Conservation (phyloP, 2,888 invertebrate genomes). For the Anorthoa munda region DNA sequence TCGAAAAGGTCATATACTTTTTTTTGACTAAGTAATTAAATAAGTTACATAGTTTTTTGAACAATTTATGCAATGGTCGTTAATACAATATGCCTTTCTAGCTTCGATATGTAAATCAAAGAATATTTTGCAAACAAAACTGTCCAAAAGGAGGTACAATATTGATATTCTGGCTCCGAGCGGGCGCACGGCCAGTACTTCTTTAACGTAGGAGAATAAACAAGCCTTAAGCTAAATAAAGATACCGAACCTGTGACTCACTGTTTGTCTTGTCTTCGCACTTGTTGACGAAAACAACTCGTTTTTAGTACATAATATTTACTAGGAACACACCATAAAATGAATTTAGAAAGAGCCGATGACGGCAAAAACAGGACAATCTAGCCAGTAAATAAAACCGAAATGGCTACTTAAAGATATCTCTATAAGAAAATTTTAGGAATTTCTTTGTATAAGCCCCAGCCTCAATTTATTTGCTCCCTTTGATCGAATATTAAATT, state of each 20-base stretch:
- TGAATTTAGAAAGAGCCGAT: background rate
- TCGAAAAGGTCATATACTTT: too few relatives aligned
- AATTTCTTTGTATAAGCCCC: slow-evolving; percentile 3
- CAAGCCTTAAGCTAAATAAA: background rate
- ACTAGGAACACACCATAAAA: background rate
- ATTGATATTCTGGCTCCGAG: too few relatives aligned
- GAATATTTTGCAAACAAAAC: too few relatives aligned
- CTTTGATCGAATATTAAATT: slow-evolving; percentile 45
- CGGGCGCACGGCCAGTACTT: too few relatives aligned
- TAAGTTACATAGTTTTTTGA: too few relatives aligned
- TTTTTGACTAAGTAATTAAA: too few relatives aligned
- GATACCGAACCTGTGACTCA: slow-evolving; percentile 36
- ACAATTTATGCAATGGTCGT: too few relatives aligned
- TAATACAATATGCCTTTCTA: too few relatives aligned
- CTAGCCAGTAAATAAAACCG: slow-evolving; percentile 21
- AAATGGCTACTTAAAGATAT: slow-evolving; percentile 18
- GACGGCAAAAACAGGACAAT: slow-evolving; percentile 35
- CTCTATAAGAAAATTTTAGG: slow-evolving; percentile 16
- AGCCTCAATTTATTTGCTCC: slow-evolving; percentile 1
- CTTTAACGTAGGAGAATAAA: too few relatives aligned
- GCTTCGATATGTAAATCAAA: too few relatives aligned
- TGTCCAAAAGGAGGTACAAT: too few relatives aligned
- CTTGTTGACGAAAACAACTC: slow-evolving; percentile 37
- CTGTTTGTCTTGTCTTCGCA: slow-evolving; percentile 10
- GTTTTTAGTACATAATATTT: slow-evolving; percentile 14